phyloP scores from a whole-genome alignment of 2,113 vertebrate genomes.

The Syrmaticus mikado region DNA sequence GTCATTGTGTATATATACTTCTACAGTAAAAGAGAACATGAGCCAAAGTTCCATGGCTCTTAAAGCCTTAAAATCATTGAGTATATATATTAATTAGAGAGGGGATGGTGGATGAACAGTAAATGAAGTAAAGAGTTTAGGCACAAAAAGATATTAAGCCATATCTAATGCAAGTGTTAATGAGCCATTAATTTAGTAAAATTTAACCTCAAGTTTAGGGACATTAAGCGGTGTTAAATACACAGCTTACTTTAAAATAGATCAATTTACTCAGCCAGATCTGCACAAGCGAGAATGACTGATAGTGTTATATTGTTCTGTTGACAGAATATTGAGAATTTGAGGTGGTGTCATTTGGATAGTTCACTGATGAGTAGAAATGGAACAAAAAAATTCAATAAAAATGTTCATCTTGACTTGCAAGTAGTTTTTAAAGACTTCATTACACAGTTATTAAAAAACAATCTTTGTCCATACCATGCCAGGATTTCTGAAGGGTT shows the following conservation, averaged over 20 bases:
- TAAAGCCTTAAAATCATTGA: not conserved
- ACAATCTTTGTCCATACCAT: conserved; percentile 38
- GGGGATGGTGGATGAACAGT: not conserved
- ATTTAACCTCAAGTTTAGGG: not conserved
- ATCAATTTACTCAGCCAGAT: not conserved
- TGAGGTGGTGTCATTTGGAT: not conserved
- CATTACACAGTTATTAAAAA: conserved; percentile 61
- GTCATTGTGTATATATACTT: not conserved
- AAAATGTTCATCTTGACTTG: conserved; percentile 1
- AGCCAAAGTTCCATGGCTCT: not conserved
- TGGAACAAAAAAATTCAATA: not conserved
- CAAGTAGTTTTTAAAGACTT: conserved; percentile 17
- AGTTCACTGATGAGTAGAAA: not conserved
- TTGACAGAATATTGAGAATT: not conserved
- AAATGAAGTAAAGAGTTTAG: conserved; percentile 18
- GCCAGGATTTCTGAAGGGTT: conserved; percentile 12
- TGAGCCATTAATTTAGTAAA: conserved; percentile 36
- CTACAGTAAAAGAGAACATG: not conserved
- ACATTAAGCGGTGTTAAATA: conserved; percentile 14
- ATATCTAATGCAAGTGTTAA: conserved; percentile 21
- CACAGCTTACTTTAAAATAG: conserved; percentile 24
- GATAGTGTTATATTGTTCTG: not conserved
- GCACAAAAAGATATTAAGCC: not conserved
- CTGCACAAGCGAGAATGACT: not conserved
- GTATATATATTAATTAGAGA: conserved; percentile 2